Evolutionary conservation across 2,113 vertebrate species (phyloP).

Genomic region (Pelobates fuscus): DNA sequence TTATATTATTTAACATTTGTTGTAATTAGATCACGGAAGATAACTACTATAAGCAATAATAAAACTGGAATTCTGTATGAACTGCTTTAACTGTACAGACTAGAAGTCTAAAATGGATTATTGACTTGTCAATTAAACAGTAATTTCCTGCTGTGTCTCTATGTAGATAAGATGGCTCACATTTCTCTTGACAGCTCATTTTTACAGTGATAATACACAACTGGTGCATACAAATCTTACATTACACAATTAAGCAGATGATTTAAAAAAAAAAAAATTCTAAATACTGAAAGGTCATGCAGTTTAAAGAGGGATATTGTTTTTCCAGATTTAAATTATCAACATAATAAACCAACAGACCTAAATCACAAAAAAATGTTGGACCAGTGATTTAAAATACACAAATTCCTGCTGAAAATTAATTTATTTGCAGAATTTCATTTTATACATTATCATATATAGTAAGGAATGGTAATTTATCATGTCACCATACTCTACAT

Average conservation of each 20-base stretch:
- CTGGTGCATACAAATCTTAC: not conserved
- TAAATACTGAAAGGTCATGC: not conserved
- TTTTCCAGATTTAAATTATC: not conserved
- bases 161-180: not conserved
- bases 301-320: not conserved
- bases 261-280: not conserved
- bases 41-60: not conserved
- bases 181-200: slow-evolving; percentile 3
- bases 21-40: not conserved
- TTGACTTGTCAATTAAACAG: slow-evolving; percentile 1
- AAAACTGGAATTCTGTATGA: not conserved
- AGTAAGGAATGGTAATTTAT: no score
- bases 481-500: no score
- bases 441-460: no score
- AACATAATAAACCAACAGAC: no score
- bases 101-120: not conserved
- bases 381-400: no score
- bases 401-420: no score
- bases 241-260: not conserved
- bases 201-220: not conserved
- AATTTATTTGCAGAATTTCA: no score
- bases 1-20: not conserved
- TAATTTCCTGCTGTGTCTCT: not conserved
- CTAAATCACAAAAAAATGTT: not conserved
- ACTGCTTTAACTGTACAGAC: not conserved